Base-by-base conservation (phyloP, 2,797 vertebrate genomes). In the Enteromius argenteus region DNA sequence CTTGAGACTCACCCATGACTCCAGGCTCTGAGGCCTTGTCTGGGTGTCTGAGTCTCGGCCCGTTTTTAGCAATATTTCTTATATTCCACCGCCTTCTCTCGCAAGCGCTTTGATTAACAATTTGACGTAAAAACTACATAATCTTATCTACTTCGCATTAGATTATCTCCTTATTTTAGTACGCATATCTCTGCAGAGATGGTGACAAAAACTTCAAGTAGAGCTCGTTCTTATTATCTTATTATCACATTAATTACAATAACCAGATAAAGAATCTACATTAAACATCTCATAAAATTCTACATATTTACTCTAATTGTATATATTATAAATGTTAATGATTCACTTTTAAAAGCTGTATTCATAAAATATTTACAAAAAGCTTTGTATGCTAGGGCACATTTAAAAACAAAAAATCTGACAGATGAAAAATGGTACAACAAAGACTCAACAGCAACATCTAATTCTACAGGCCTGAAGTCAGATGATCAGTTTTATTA, bases 241-340 rank as follows among this genome's bases (percentile, higher is more conserved):
- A 87, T 91, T 88, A 91, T 91, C 91, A 92, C 93, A 93, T 92
- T 93, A 90, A 93, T 93, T 94, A 94, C 91, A 85, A 92, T 93
- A 93, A 93, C 85, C 84, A 84, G 84, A 89, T 89, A 89, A 84
- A 89, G 83, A 83, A 79, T 86, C 86, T 89, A 89, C 82, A 68
- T 71, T 84, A 79, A 78, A 84, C 82, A 78, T 84, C 75, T 84
- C 66, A 62, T 84, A 78, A 92, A 93, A 92, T 80, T 92, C 86
- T 94, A 91, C 94, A 94, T 91, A 93, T 86, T 92, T 93, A 93
- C 85, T 94, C 92, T 95, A 94, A 89, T 89, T 94, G 92, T 94
- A 92, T 92, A 94, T 71, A 84, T 84, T 78, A 79, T 92, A 94
- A 92, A 85, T 79, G 81, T 93, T 88, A 90, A 91, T 89, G 91